These are phyloP conservation scores for Cerceris ruficornis DNA, from an alignment of 2,888 invertebrate species.

Conservation along the genomic window DNA sequence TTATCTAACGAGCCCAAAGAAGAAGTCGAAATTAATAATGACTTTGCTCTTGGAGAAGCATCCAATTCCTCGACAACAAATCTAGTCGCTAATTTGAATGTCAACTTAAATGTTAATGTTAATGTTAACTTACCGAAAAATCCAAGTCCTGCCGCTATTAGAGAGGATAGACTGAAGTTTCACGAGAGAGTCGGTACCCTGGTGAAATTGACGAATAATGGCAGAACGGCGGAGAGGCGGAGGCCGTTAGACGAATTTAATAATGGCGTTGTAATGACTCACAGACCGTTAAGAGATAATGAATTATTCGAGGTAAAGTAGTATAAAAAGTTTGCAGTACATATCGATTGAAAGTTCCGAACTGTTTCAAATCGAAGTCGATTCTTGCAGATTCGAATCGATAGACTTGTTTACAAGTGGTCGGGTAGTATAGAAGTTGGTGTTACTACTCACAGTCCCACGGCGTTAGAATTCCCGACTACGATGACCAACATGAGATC, in stretches of 20 bases:
- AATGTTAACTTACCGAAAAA: constrained; percentile 79
- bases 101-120: constrained; percentile 80
- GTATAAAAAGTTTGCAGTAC: neutral
- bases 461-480: constrained; percentile 94
- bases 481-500: constrained; percentile 98
- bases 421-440: constrained; percentile 97
- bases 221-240: constrained; percentile 92
- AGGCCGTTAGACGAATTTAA: constrained; percentile 97
- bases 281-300: constrained; percentile 92
- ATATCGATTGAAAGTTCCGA: neutral
- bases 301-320: constrained; percentile 91
- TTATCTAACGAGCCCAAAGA: constrained; percentile 66
- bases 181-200: constrained; percentile 94
- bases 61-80: constrained; percentile 78
- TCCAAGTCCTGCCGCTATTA: constrained; percentile 74
- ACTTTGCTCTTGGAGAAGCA: constrained; percentile 72
- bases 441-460: constrained; percentile 96
- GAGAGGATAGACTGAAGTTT: constrained; percentile 88
- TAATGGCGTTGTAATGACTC: constrained; percentile 97
- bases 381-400: constrained; percentile 89
- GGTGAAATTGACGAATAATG: constrained; percentile 92
- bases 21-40: constrained; percentile 77
- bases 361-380: neutral
- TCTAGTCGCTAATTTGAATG: constrained; percentile 80
- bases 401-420: constrained; percentile 97